phyloP scores from a whole-genome alignment of 2,888 invertebrate species.

The Chrysina gloriosa region DNA sequence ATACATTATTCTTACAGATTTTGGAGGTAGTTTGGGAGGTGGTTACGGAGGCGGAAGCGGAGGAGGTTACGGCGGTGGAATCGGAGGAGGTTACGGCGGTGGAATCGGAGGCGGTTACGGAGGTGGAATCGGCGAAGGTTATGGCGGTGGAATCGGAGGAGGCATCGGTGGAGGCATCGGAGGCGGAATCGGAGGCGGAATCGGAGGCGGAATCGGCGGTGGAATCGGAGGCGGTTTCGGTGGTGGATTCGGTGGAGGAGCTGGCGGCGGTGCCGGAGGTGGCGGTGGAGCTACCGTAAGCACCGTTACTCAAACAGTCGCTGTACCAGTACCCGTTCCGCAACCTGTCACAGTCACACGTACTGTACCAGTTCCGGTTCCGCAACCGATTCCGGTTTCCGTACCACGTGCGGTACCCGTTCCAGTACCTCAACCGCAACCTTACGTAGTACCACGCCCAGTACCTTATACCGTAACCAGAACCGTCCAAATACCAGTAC shows the following conservation, averaged over 20 bases:
- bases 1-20: neutral
- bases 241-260: conserved; percentile 53
- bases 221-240: conserved; percentile 51
- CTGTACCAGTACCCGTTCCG: conserved; percentile 62
- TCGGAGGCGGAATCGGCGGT: conserved; percentile 55
- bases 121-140: conserved; percentile 52
- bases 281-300: conserved; percentile 59
- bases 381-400: conserved; percentile 68
- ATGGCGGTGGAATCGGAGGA: conserved; percentile 41
- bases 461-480: conserved; percentile 61
- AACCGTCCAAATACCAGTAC: conserved; percentile 61
- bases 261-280: conserved; percentile 39
- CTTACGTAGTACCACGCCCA: conserved; percentile 64
- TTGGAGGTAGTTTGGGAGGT: conserved; percentile 10
- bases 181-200: conserved; percentile 48
- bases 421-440: conserved; percentile 68
- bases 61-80: conserved; percentile 27
- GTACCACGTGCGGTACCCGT: conserved; percentile 67
- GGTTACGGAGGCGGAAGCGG: conserved; percentile 12
- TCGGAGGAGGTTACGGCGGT: conserved; percentile 12
- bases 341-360: conserved; percentile 64
- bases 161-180: conserved; percentile 44
- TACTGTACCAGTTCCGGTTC: conserved; percentile 68
- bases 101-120: conserved; percentile 51
- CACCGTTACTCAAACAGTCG: conserved; percentile 59